Conservation (phyloP, 2,888 invertebrate genomes). For the Hololepta plana region DNA sequence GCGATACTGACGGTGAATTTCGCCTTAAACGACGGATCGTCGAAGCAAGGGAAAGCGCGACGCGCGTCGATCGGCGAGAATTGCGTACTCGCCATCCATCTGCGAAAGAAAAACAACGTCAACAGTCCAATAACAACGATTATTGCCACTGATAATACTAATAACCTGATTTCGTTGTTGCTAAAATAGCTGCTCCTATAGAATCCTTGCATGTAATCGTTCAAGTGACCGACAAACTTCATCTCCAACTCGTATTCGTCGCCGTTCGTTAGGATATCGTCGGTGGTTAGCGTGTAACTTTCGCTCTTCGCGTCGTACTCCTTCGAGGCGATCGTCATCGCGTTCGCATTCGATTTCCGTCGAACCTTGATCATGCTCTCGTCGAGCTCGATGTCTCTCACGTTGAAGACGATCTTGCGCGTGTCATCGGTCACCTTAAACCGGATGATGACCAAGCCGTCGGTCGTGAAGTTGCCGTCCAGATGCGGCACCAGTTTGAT, state of each 20-base stretch:
- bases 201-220: constrained; percentile 37
- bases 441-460: constrained; percentile 26
- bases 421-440: constrained; percentile 24
- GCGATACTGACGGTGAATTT: constrained; percentile 51
- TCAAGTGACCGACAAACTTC: constrained; percentile 33
- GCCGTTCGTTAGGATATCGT: constrained; percentile 20
- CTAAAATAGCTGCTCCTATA: constrained; percentile 34
- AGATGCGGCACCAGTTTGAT: constrained; percentile 25
- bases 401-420: constrained; percentile 27
- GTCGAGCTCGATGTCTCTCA: constrained; percentile 26
- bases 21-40: constrained; percentile 69
- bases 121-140: constrained; percentile 2
- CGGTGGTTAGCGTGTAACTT: constrained; percentile 23
- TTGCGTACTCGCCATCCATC: constrained; percentile 63
- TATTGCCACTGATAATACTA: not conserved
- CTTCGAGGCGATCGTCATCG: constrained; percentile 22
- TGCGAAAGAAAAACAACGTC: constrained; percentile 19
- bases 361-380: constrained; percentile 20
- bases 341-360: constrained; percentile 11
- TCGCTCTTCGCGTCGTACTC: constrained; percentile 19
- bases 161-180: no score
- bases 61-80: constrained; percentile 66
- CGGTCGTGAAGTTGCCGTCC: constrained; percentile 25
- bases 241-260: constrained; percentile 29
- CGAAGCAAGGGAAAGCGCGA: constrained; percentile 74